Conservation (phyloP, 2,113 vertebrate species). For the Heliornis fulica region DNA sequence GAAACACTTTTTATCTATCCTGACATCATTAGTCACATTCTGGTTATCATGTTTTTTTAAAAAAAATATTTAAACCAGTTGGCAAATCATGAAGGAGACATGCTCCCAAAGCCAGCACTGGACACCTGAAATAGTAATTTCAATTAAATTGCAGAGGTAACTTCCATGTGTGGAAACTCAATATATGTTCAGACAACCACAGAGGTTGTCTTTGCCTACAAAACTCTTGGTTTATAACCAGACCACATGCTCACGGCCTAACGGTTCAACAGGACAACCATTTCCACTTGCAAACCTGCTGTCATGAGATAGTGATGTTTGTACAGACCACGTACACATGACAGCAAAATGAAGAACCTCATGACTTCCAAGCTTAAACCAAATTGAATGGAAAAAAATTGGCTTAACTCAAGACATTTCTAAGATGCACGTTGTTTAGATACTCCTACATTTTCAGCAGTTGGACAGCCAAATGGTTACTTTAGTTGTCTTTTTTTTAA, state of each 20-base stretch:
- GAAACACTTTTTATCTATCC: not conserved
- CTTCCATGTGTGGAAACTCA: not conserved
- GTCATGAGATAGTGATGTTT: accelerated
- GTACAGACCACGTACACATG: not conserved
- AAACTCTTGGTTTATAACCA: not conserved
- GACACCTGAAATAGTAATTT: not conserved
- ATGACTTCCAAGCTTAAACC: not conserved
- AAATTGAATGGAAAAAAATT: not conserved
- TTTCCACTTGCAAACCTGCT: not conserved
- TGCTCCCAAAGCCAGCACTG: not conserved
- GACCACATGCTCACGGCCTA: accelerated
- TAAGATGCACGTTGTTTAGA: not conserved
- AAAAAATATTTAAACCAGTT: not conserved
- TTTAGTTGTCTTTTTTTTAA: not conserved
- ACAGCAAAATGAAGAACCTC: not conserved
- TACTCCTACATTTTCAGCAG: not conserved
- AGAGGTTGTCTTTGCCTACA: not conserved
- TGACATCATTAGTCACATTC: not conserved
- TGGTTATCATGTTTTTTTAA: not conserved
- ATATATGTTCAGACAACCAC: not conserved
- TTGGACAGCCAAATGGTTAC: not conserved
- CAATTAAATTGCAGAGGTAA: not conserved
- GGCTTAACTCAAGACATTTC: not conserved
- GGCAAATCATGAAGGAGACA: not conserved
- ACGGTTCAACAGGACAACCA: not conserved